A percentile compares a stretch with the other conserved stretches of the same genome.
Evolutionary conservation across 2,888 invertebrate genomes (phyloP).

Genomic region (Dryomyza anilis): DNA sequence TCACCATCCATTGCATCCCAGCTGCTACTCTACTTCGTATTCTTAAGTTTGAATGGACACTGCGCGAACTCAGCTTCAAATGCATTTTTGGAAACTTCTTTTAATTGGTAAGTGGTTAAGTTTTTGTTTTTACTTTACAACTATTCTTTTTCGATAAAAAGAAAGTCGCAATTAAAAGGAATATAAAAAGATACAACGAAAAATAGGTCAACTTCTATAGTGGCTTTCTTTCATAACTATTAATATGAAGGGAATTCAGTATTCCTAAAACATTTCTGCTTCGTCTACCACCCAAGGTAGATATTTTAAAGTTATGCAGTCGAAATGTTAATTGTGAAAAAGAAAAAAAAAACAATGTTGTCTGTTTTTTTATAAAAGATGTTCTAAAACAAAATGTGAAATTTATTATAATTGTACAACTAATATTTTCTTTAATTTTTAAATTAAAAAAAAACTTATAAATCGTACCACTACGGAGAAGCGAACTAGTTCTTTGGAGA

Average conservation of each 20-base stretch:
- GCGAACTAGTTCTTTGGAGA: too few relatives aligned
- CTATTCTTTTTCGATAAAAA: not conserved
- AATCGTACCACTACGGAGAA: too few relatives aligned
- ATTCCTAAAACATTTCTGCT: not conserved
- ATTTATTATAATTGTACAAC: too few relatives aligned
- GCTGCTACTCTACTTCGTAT: conserved; percentile 21
- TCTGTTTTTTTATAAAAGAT: too few relatives aligned
- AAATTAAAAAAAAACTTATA: too few relatives aligned
- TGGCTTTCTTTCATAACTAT: not conserved
- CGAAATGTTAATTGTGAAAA: too few relatives aligned
- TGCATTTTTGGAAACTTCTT: conserved; percentile 59
- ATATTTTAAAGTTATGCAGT: not conserved
- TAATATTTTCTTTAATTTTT: too few relatives aligned
- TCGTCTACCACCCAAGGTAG: not conserved
- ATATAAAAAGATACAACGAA: not conserved
- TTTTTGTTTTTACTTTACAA: not conserved
- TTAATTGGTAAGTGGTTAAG: conserved; percentile 55
- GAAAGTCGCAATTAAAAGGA: not conserved
- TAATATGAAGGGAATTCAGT: not conserved
- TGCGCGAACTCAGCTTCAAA: conserved; percentile 55
- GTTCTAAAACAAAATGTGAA: too few relatives aligned
- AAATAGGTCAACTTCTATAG: not conserved
- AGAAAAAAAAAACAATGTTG: too few relatives aligned
- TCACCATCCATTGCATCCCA: not conserved
- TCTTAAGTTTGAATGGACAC: conserved; percentile 55